Evolutionary conservation across 1,140 invertebrate species (phyloP).

Genomic region (Heliconius hermathena): DNA sequence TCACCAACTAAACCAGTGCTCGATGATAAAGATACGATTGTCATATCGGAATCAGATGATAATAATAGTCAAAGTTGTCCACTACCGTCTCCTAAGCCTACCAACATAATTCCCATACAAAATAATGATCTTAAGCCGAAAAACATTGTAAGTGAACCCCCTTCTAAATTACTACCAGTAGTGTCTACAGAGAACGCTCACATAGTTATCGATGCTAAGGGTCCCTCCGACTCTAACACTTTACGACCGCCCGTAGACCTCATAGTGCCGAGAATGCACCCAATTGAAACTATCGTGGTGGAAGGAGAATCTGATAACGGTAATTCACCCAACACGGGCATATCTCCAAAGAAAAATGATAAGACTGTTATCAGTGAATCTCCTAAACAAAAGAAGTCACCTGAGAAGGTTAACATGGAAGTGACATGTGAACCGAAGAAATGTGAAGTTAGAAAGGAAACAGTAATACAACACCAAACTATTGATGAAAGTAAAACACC

Average conservation of each 20-base stretch:
- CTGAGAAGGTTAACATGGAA: slow-evolving; percentile 56
- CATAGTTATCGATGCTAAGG: slow-evolving; percentile 70
- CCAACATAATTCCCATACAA: slow-evolving; percentile 50
- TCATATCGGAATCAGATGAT: slow-evolving; percentile 81
- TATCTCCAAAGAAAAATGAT: slow-evolving; percentile 69
- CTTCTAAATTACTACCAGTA: slow-evolving; percentile 71
- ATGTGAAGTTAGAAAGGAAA: slow-evolving; percentile 71
- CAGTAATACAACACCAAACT: slow-evolving; percentile 74
- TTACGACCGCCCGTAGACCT: slow-evolving; percentile 58
- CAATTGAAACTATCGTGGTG: slow-evolving; percentile 72
- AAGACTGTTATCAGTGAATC: slow-evolving; percentile 68
- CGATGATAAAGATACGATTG: slow-evolving; percentile 79
- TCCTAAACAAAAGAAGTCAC: slow-evolving; percentile 62
- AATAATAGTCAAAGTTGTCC: slow-evolving; percentile 78
- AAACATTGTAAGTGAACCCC: slow-evolving; percentile 63
- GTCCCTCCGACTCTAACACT: slow-evolving; percentile 52
- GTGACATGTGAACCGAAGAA: slow-evolving; percentile 57
- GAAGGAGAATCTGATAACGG: slow-evolving; percentile 69
- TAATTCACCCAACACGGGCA: slow-evolving; percentile 52
- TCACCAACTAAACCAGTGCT: slow-evolving; percentile 53
- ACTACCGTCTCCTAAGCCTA: slow-evolving; percentile 69
- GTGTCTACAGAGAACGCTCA: slow-evolving; percentile 77
- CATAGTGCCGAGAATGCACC: slow-evolving; percentile 64
- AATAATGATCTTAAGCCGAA: slow-evolving; percentile 60
- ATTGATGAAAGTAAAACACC: slow-evolving; percentile 59